phyloP scores from a whole-genome alignment of 2,888 invertebrate species.

The Lysandra coridon region DNA sequence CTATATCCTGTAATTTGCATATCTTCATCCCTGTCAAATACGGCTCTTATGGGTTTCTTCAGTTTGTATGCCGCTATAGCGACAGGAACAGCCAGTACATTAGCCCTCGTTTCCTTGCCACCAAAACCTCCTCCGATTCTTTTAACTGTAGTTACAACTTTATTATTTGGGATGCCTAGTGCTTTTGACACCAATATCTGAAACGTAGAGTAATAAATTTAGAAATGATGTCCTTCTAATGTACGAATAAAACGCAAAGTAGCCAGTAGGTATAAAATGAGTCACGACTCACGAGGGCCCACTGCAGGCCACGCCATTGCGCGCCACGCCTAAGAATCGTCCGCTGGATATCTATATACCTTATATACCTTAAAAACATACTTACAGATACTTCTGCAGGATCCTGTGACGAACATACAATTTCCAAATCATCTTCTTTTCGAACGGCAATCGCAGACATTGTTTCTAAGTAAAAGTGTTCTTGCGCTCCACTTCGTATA shows the following conservation, averaged over 20 bases:
- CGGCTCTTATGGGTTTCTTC: slow-evolving; percentile 85
- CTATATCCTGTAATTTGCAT: slow-evolving; percentile 89
- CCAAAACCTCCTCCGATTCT: slow-evolving; percentile 94
- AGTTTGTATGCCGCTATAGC: slow-evolving; percentile 88
- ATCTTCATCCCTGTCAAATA: slow-evolving; percentile 92
- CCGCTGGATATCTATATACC: too few species aligned
- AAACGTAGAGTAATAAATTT: slow-evolving; percentile 35
- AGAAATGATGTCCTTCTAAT: not conserved
- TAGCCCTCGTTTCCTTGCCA: slow-evolving; percentile 88
- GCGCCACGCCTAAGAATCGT: too few species aligned
- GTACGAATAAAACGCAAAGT: not conserved
- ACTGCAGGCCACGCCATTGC: too few species aligned
- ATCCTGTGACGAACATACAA: slow-evolving; percentile 90
- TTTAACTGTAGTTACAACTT: slow-evolving; percentile 86
- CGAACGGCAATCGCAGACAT: slow-evolving; percentile 83
- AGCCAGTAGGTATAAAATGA: too few species aligned
- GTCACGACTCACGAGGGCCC: too few species aligned
- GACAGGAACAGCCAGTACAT: slow-evolving; percentile 82
- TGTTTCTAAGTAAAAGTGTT: slow-evolving; percentile 95
- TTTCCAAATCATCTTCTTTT: slow-evolving; percentile 91
- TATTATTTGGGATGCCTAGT: slow-evolving; percentile 83
- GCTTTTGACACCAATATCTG: slow-evolving; percentile 82
- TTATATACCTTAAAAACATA: slow-evolving; percentile 5
- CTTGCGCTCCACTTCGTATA: slow-evolving; percentile 88
- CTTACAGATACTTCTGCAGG: slow-evolving; percentile 86